These are phyloP conservation scores for Amazona vittata DNA, from an alignment of 2,113 vertebrate species.

Conservation along the genomic window DNA sequence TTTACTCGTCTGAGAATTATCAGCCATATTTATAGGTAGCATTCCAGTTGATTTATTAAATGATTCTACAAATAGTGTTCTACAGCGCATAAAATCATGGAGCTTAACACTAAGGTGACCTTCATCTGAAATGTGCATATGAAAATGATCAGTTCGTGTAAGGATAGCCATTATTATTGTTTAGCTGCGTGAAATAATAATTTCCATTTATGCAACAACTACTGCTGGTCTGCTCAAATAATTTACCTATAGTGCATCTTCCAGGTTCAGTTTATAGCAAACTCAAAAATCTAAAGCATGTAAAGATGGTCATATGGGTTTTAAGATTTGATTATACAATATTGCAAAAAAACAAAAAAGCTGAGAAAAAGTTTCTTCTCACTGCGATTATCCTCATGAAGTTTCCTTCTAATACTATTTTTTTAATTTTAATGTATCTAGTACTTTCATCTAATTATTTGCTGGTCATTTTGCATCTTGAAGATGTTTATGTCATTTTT, in stretches of 20 bases:
- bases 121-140: neutral
- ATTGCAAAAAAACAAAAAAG: neutral
- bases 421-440: neutral
- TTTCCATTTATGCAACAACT: neutral
- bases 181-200: neutral
- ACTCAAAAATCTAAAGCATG: neutral
- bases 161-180: neutral
- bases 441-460: neutral
- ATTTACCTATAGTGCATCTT: neutral
- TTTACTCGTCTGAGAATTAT: slow-evolving; percentile 55
- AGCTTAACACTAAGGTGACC: slow-evolving; percentile 29
- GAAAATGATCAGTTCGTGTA: neutral
- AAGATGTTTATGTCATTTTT: neutral
- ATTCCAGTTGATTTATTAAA: slow-evolving; percentile 47
- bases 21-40: slow-evolving; percentile 36
- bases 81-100: slow-evolving; percentile 14
- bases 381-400: neutral
- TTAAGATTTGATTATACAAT: neutral
- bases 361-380: neutral
- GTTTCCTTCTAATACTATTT: neutral
- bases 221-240: neutral
- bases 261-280: neutral
- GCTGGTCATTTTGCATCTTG: neutral
- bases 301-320: neutral
- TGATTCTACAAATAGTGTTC: slow-evolving; percentile 33